Conservation (phyloP, 2,888 invertebrate species). For the Oasisia sp. region DNA sequence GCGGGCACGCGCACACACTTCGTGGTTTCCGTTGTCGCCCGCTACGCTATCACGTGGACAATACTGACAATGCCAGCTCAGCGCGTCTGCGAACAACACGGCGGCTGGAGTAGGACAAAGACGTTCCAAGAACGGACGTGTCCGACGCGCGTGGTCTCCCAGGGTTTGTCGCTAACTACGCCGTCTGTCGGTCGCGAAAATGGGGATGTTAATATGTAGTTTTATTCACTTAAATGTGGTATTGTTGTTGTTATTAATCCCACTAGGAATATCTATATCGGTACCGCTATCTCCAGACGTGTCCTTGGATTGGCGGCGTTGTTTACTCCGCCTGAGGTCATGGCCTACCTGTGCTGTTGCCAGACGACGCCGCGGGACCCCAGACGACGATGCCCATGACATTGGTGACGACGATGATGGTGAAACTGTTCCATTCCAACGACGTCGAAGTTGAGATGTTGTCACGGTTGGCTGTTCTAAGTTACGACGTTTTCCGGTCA, state of each 20-base stretch:
- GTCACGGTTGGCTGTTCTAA: too few relatives aligned
- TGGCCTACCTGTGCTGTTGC: neutral
- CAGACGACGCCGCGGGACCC: neutral
- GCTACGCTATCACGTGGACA: neutral
- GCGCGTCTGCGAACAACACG: neutral
- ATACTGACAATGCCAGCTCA: too few relatives aligned
- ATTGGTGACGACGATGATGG: neutral
- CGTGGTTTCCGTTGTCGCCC: neutral
- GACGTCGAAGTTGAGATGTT: neutral
- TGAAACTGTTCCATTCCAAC: neutral
- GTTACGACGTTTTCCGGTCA: too few relatives aligned
- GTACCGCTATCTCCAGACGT: slow-evolving; percentile 2
- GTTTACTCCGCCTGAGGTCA: neutral
- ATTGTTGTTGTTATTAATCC: neutral
- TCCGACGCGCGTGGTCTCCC: neutral
- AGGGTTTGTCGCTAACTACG: neutral
- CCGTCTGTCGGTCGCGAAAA: neutral
- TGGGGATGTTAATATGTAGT: neutral
- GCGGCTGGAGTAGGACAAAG: neutral
- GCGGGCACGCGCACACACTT: neutral
- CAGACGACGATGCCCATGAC: neutral
- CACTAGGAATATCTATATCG: neutral
- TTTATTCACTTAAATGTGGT: neutral
- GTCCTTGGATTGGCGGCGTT: neutral
- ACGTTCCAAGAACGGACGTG: neutral